Percentiles rank a stretch among this genome's conserved stretches.
These are phyloP conservation scores for Cygnus olor DNA, from an alignment of 2,797 vertebrate genomes.

Conservation along the genomic window DNA sequence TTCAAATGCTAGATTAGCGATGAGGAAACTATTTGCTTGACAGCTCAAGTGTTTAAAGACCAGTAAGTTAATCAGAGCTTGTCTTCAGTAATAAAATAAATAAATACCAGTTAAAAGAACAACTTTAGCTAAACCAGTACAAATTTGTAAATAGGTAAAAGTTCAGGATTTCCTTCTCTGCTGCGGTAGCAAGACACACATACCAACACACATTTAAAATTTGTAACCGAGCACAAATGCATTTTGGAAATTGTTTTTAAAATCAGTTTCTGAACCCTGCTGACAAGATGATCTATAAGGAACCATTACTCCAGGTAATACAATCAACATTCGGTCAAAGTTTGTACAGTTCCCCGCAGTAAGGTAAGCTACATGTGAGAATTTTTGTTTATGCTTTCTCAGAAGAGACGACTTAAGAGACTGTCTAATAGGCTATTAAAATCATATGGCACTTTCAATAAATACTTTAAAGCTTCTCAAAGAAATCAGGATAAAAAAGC, in stretches of 20 bases:
- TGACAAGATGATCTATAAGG: constrained; percentile 74
- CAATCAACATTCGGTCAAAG: constrained; percentile 24
- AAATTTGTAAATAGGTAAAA: not conserved
- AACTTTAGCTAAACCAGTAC: not conserved
- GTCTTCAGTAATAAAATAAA: constrained; percentile 23
- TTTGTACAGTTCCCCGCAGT: constrained; percentile 21
- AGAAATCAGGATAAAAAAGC: constrained; percentile 81
- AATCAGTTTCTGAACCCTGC: constrained; percentile 26
- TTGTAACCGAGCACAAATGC: not conserved
- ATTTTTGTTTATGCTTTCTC: constrained; percentile 46
- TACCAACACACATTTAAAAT: not conserved
- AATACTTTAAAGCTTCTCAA: constrained; percentile 85
- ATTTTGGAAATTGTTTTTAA: constrained; percentile 17
- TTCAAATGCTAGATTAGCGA: not conserved
- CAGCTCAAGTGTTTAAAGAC: not conserved
- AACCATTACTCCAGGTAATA: constrained; percentile 49
- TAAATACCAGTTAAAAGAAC: not conserved
- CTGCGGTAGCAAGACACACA: not conserved
- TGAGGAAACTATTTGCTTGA: not conserved
- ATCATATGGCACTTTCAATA: constrained; percentile 84
- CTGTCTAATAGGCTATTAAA: constrained; percentile 74
- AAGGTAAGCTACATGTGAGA: constrained; percentile 41
- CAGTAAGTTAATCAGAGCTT: not conserved
- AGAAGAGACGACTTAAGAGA: constrained; percentile 48
- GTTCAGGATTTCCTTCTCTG: constrained; percentile 16